phyloP scores from a whole-genome alignment of 2,888 invertebrate genomes.

The Zhuqinia jingwanae region DNA sequence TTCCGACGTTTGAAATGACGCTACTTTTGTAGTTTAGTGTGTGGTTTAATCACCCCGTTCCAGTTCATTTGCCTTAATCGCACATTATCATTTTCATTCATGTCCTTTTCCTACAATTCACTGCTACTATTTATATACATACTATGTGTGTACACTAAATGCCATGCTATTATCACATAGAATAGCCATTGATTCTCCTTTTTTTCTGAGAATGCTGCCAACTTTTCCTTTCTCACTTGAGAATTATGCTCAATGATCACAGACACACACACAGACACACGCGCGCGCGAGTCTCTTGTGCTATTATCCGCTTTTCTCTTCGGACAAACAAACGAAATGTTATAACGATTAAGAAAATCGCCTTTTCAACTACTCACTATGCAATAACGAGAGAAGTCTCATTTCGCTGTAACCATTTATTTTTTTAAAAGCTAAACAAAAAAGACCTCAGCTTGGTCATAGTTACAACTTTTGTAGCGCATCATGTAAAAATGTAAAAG shows the following conservation, averaged over 20 bases:
- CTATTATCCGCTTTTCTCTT: background rate
- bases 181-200: constrained; percentile 28
- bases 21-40: constrained; percentile 52
- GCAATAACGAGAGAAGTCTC: background rate
- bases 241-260: constrained; percentile 1
- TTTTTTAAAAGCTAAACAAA: too few relatives aligned
- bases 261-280: background rate
- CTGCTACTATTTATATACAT: background rate
- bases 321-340: constrained; percentile 5
- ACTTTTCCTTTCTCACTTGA: constrained; percentile 18
- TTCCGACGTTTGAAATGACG: constrained; percentile 1
- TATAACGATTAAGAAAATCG: background rate
- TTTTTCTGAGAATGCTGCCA: constrained; percentile 45
- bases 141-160: too few relatives aligned
- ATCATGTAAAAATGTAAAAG: too few relatives aligned
- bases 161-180: background rate
- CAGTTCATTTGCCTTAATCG: constrained; percentile 60
- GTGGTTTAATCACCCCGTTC: constrained; percentile 58
- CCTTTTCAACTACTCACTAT: background rate
- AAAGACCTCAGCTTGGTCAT: too few relatives aligned
- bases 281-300: too few relatives aligned
- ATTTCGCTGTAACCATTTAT: too few relatives aligned
- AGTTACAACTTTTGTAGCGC: too few relatives aligned
- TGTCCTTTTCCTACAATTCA: background rate
- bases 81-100: constrained; percentile 30